Base-by-base conservation (phyloP, 1,140 invertebrate species). In the Sinella curviseta region DNA sequence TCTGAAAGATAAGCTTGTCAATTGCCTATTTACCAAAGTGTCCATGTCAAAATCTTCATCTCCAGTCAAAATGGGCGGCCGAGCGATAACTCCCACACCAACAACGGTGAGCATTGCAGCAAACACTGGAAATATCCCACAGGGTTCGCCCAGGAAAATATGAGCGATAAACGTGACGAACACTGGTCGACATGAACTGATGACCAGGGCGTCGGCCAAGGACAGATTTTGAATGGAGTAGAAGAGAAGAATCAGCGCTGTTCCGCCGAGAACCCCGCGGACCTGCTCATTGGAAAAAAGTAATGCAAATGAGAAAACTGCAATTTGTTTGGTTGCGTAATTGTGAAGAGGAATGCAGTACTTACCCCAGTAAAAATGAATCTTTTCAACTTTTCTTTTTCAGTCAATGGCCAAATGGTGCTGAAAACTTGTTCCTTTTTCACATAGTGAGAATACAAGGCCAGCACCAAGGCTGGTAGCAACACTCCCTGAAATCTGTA, bases 401-500 rank as follows among this genome's bases (percentile, higher is more conserved):
- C 39, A n/a, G 34, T 39, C 28, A 75, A 48, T 14, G 74, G 74
- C 74, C 74, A 75, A 3, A 75, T 30, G 1, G 74, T 36, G 16
- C 39, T 39, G 17, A 75, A 39, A 16, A 48, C 74, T 24, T n/a
- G 26, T 8, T 33, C 35, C 16, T 80, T 73, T 34, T 76, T 80
- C 17, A 31, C 34, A 31, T 33, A 33, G 17, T 70, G 31, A 55
- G 36, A 70, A 35, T 78, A 82, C n/a, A 82, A 4, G 14, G 79
- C 31, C 1, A 82, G 31, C 0, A 48, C 39, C 4, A 80, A 36
- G 0, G 81, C 77, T 0, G 78, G 77, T 2, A 78, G 34, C 20
- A 80, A 34, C 0, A 82, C 73, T 0, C 81, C 81, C 26, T 77
- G 76, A 77, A 82, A 82, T 17, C 76, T 74, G 39, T 48, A 82